Evolutionary conservation across 1,140 invertebrate species (phyloP).

Genomic region (Zaprionus lachaisei): DNA sequence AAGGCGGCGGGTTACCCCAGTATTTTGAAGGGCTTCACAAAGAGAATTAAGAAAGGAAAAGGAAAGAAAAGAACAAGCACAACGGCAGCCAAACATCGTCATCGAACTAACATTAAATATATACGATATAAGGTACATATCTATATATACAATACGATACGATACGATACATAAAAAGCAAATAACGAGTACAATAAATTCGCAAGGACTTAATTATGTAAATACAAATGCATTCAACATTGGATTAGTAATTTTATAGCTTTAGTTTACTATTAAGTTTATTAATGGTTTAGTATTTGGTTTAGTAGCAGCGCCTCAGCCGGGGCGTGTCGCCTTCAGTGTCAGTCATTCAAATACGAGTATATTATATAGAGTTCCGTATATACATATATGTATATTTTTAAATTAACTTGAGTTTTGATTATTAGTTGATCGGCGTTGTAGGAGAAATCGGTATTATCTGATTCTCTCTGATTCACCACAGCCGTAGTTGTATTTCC

Average conservation of each 20-base stretch:
- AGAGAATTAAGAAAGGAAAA: slow-evolving; percentile 2
- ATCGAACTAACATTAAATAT: slow-evolving; percentile 33
- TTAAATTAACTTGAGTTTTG: slow-evolving; percentile 24
- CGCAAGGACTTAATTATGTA: slow-evolving; percentile 69
- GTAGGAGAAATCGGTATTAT: slow-evolving; percentile 12
- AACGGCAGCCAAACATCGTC: slow-evolving; percentile 49
- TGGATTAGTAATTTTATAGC: slow-evolving; percentile 51
- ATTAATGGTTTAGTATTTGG: slow-evolving; percentile 18
- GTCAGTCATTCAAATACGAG: slow-evolving; percentile 82
- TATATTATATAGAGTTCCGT: slow-evolving; percentile 45
- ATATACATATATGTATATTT: slow-evolving; percentile 28
- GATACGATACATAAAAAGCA: slow-evolving; percentile 47
- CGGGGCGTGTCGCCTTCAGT: slow-evolving; percentile 69
- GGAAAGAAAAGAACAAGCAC: slow-evolving; percentile 45
- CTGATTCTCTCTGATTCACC: slow-evolving; percentile 27
- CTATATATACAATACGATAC: slow-evolving; percentile 24
- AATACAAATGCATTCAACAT: slow-evolving; percentile 73
- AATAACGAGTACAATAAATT: slow-evolving; percentile 75
- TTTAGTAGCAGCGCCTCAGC: slow-evolving; percentile 51
- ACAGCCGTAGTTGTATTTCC: slow-evolving; percentile 60
- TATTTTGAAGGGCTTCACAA: slow-evolving; percentile 27
- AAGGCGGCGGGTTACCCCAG: neutral
- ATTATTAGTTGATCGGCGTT: slow-evolving; percentile 19
- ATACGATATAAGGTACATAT: neutral
- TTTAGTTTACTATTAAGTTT: slow-evolving; percentile 36